Evolutionary conservation across 2,797 vertebrate species (phyloP).

Genomic region (Varecia variegata): DNA sequence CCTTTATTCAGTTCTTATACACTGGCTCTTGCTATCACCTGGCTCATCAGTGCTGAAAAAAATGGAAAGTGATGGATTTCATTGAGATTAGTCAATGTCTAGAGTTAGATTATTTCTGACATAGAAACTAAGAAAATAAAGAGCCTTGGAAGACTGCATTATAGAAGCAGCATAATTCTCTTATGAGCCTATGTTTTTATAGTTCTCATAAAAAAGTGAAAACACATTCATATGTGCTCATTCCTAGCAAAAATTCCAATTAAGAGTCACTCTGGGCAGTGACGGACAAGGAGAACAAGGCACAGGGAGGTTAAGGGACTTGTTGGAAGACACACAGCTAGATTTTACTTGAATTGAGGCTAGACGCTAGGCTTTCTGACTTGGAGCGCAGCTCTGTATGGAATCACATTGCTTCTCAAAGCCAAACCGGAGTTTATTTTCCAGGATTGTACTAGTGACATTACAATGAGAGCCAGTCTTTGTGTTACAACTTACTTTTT

Average conservation of each 20-base stretch:
- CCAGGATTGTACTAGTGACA: neutral
- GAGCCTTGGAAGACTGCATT: neutral
- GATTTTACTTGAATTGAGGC: neutral
- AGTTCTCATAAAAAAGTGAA: neutral
- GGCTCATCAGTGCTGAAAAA: neutral
- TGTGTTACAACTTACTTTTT: neutral
- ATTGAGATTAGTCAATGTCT: neutral
- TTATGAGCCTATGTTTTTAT: neutral
- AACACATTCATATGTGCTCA: neutral
- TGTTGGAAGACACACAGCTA: neutral
- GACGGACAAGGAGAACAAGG: neutral
- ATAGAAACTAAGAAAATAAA: neutral
- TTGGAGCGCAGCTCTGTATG: neutral
- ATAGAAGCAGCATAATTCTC: neutral
- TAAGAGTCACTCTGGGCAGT: neutral
- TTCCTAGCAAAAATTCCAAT: neutral
- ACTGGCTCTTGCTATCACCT: neutral
- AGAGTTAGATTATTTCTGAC: neutral
- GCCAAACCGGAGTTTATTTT: neutral
- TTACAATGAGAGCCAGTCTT: neutral
- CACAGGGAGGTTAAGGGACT: neutral
- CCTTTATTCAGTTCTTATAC: neutral
- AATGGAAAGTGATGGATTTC: neutral
- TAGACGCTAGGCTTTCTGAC: neutral
- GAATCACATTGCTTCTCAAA: neutral